Percentiles rank a stretch among this genome's conserved stretches.
Conservation (phyloP, 2,797 vertebrate genomes). For the Epinephelus coioides region DNA sequence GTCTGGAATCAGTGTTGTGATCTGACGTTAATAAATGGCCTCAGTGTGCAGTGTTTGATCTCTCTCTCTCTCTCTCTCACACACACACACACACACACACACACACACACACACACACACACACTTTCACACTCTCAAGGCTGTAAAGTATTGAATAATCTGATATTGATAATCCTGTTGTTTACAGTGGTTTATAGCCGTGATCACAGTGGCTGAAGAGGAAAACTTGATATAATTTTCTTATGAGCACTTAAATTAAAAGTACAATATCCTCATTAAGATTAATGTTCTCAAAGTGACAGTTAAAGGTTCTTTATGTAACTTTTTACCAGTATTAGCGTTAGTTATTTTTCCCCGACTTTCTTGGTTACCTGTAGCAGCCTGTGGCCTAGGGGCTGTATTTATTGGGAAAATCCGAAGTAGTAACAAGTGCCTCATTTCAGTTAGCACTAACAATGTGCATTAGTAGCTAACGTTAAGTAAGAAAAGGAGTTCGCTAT, state of each 20-base stretch:
- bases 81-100: background rate
- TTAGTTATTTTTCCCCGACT: too few species aligned
- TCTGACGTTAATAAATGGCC: conserved; percentile 52
- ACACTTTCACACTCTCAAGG: background rate
- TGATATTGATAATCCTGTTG: conserved; percentile 7
- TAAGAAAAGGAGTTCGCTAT: too few species aligned
- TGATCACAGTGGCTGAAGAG: background rate
- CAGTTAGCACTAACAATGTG: too few species aligned
- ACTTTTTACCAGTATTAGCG: too few species aligned
- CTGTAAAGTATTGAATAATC: conserved; percentile 1
- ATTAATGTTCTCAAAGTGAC: background rate
- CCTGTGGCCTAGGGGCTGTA: too few species aligned
- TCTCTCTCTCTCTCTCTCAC: background rate
- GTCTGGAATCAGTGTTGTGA: conserved; percentile 42
- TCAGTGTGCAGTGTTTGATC: conserved; percentile 23
- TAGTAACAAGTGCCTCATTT: too few species aligned
- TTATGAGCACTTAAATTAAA: too few species aligned
- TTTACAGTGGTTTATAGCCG: background rate
- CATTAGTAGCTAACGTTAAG: too few species aligned
- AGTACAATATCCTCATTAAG: background rate
- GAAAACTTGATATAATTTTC: background rate
- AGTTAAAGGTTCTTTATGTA: background rate
- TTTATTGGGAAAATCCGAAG: too few species aligned
- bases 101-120: background rate
- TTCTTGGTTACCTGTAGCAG: too few species aligned